phyloP scores from a whole-genome alignment of 2,797 vertebrate species.

The Sebastes vulpes region DNA sequence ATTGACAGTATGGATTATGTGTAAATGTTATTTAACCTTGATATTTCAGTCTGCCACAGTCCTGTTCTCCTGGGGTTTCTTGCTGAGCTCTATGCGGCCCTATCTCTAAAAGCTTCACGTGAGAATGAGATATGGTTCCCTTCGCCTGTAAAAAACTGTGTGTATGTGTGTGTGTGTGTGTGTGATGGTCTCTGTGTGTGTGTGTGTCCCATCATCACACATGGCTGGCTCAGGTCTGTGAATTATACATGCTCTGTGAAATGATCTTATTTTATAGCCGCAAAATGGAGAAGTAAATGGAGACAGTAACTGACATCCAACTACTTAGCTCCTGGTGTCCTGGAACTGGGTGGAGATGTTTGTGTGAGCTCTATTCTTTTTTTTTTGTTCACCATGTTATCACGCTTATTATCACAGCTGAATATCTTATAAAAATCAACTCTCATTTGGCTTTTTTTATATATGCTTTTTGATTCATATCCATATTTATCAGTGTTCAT shows the following conservation, averaged over 20 bases:
- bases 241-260: constrained; percentile 88
- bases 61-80: constrained; percentile 34
- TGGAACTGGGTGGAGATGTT: constrained; percentile 65
- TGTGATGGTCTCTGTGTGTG: constrained; percentile 46
- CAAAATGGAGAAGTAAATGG: constrained; percentile 79
- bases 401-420: constrained; percentile 15
- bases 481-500: neutral
- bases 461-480: neutral
- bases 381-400: neutral
- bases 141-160: constrained; percentile 64
- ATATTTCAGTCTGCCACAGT: constrained; percentile 26
- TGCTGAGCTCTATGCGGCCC: constrained; percentile 37
- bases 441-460: neutral
- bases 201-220: constrained; percentile 78
- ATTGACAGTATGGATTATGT: constrained; percentile 55
- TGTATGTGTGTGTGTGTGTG: constrained; percentile 47
- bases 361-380: constrained; percentile 21
- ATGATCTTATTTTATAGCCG: constrained; percentile 86
- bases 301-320: constrained; percentile 71
- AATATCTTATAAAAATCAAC: constrained; percentile 22
- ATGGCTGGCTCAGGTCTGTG: constrained; percentile 79
- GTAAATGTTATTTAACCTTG: constrained; percentile 64
- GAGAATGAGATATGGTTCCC: constrained; percentile 66
- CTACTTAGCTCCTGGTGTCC: constrained; percentile 61
- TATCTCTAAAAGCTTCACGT: constrained; percentile 68